Percentiles rank a stretch among this genome's conserved stretches.
phyloP scores from a whole-genome alignment of 2,888 invertebrate genomes.

The Shargacucullia verbasci region DNA sequence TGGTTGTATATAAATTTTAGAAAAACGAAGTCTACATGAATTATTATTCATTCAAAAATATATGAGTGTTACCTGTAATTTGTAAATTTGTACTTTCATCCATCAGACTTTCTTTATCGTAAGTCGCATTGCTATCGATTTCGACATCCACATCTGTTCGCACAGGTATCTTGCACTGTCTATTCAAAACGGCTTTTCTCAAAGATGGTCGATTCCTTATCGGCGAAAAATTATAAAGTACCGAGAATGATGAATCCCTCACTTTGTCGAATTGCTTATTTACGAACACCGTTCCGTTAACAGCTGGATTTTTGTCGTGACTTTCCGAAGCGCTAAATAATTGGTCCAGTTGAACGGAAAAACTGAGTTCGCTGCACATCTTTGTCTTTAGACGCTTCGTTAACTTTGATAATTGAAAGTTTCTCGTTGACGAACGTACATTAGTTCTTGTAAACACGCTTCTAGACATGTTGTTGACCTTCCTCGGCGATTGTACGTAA shows the following conservation, averaged over 20 bases:
- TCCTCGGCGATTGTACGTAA: constrained; percentile 68
- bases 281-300: constrained; percentile 34
- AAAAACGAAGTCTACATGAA: too few species aligned
- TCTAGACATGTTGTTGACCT: constrained; percentile 66
- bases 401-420: constrained; percentile 71
- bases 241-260: constrained; percentile 64
- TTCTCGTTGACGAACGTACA: constrained; percentile 70
- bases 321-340: constrained; percentile 66
- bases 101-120: constrained; percentile 62
- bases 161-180: constrained; percentile 59
- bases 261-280: constrained; percentile 58
- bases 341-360: constrained; percentile 77
- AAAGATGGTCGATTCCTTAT: constrained; percentile 73
- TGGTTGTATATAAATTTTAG: too few species aligned
- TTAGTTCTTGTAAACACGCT: constrained; percentile 78
- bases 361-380: constrained; percentile 74
- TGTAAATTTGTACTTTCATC: constrained; percentile 78
- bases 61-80: constrained; percentile 73
- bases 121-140: constrained; percentile 35
- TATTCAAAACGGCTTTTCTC: constrained; percentile 75
- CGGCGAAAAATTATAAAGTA: constrained; percentile 76
- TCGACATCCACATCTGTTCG: constrained; percentile 45
- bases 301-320: constrained; percentile 46
- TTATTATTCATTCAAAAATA: too few species aligned
- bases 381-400: constrained; percentile 73